Percentiles rank a stretch among this genome's conserved stretches.
Conservation (phyloP, 2,888 invertebrate species). For the Lapara coniferarum region DNA sequence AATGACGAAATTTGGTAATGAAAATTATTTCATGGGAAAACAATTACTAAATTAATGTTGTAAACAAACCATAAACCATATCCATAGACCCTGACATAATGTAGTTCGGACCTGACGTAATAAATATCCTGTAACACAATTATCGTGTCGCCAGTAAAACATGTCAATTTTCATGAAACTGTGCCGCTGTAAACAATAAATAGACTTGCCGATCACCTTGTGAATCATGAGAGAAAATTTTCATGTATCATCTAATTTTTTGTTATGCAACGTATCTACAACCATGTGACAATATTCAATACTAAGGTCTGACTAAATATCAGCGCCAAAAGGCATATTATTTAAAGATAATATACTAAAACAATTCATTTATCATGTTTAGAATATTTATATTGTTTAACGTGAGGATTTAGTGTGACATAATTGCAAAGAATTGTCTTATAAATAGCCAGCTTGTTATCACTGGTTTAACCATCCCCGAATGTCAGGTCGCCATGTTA, state of each 20-base stretch:
- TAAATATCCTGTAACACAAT: background rate
- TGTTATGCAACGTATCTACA: background rate
- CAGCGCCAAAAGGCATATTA: conserved; percentile 19
- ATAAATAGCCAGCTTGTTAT: conserved; percentile 17
- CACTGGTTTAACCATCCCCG: conserved; percentile 22
- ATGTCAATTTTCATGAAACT: background rate
- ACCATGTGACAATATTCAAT: background rate
- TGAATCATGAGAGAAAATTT: conserved; percentile 21
- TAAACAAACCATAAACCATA: too few species aligned
- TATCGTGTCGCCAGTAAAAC: background rate
- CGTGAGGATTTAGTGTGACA: conserved; percentile 10
- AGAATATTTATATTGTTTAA: conserved; percentile 14
- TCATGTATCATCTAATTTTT: conserved; percentile 19
- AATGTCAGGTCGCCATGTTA: conserved; percentile 12
- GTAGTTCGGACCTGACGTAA: background rate
- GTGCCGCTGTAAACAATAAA: background rate
- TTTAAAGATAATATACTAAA: conserved; percentile 16
- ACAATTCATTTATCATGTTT: conserved; percentile 11
- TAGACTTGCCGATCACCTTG: conserved; percentile 1
- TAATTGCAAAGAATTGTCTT: conserved; percentile 26
- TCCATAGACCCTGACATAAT: background rate
- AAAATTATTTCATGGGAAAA: too few species aligned
- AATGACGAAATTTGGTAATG: too few species aligned
- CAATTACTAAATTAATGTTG: too few species aligned
- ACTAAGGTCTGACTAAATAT: background rate